Evolutionary conservation across 2,888 invertebrate genomes (phyloP), one percentile per base, ranked within the genome.

Genomic region (Agapetus fuscipes): DNA sequence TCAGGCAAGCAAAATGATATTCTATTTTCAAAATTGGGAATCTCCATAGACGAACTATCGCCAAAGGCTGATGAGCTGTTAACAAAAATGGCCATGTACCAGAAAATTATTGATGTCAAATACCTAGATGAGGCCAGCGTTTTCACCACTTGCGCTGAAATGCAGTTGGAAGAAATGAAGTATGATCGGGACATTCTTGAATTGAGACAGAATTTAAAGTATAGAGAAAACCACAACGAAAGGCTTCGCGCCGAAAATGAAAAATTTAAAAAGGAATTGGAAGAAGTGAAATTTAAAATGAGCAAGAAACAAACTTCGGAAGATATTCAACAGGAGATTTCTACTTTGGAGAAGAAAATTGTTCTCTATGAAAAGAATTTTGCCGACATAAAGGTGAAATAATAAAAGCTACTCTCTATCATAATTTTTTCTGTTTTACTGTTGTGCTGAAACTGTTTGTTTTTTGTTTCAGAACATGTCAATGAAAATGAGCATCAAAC

Each of bases 311-410:
- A 64, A 0, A 64, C 59, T 44, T 62, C 64, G 1, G 60, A 60
- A 3, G 61, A 57, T 41, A 58, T 66, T 25, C 56, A 58, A 24
- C 66, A 68, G 11, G 53, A 55, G 45, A 58, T 66, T 3, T 54
- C 61, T n/a, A 61, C 62, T 50, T 48, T 62, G 52, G 62, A 59
- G 39, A 61, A 59, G 42, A 68, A 66, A 37, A 54, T 67, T 0
- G 55, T 51, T 6, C 60, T 60, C 0, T 69, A 68, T 52, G 65
- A 66, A 43, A 62, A 66, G 37, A 64, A 56, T 41, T 62, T 55
- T 46, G 58, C 59, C 9, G 61, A 60, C 30, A 58, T 61, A 2
- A 63, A 58, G 60, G 69, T 70, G n/a, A 14, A n/a, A n/a, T n/a
- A n/a, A n/a, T n/a, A n/a, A n/a, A n/a, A n/a, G n/a, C n/a, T n/a